Evolutionary conservation across 2,888 invertebrate species (phyloP).

Genomic region (Yponomeuta evonymella): DNA sequence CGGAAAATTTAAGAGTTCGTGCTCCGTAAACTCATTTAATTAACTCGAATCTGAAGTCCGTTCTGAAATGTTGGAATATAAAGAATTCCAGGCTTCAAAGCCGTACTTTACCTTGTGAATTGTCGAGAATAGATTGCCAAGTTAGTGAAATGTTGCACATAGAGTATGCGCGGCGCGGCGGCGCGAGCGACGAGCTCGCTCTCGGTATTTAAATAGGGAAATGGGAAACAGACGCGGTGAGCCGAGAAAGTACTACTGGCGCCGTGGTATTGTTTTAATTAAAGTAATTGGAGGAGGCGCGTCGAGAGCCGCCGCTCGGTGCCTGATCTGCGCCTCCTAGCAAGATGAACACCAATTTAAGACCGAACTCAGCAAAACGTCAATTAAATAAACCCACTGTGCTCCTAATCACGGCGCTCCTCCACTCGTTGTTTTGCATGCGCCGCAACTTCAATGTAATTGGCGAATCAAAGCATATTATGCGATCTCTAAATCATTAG

Average conservation of each 20-base stretch:
- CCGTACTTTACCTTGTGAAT: slow-evolving; percentile 3
- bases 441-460: not conserved
- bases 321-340: slow-evolving; percentile 31
- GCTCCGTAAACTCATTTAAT: slow-evolving; percentile 14
- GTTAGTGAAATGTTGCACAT: slow-evolving; percentile 60
- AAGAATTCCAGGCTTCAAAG: slow-evolving; percentile 8
- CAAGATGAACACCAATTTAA: slow-evolving; percentile 74
- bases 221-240: slow-evolving; percentile 72
- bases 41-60: slow-evolving; percentile 5
- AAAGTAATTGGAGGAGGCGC: slow-evolving; percentile 76
- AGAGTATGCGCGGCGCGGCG: slow-evolving; percentile 48
- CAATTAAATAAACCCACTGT: slow-evolving; percentile 44
- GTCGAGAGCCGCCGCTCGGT: slow-evolving; percentile 57
- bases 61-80: slow-evolving; percentile 5
- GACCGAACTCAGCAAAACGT: slow-evolving; percentile 60
- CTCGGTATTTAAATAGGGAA: slow-evolving; percentile 75
- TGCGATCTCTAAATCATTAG: too few species aligned
- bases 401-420: not conserved
- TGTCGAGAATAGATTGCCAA: slow-evolving; percentile 12
- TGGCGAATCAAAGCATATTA: not conserved
- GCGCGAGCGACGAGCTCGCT: slow-evolving; percentile 65
- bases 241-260: slow-evolving; percentile 69
- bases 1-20: slow-evolving; percentile 23
- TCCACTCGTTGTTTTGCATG: slow-evolving; percentile 5
- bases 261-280: slow-evolving; percentile 75